Base-by-base conservation (phyloP, 1,140 invertebrate species). In the Trichogramma pretiosum region DNA sequence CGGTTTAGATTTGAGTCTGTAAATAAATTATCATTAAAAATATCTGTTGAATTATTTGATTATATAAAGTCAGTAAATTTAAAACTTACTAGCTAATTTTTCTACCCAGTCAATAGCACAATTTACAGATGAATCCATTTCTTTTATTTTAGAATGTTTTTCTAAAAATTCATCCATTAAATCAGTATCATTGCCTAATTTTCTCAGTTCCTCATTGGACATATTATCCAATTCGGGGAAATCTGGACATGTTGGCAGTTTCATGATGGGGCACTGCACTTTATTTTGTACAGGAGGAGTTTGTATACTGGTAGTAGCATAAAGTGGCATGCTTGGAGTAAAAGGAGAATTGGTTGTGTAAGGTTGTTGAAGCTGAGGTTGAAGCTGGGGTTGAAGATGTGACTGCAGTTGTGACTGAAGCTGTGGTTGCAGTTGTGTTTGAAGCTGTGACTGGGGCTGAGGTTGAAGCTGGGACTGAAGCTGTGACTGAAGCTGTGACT, bases 31-130 rank as follows among this genome's bases (percentile, higher is more conserved):
- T n/a, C n/a, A n/a, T n/a, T n/a, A 42, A 40, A 37, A 23, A 43
- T 35, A 19, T 36, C n/a, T n/a, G 11, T 7, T 28, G 24, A 28
- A 28, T 28, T 28, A 28, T 28, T 11, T 28, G 24, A n/a, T n/a
- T n/a, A n/a, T n/a, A n/a, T n/a, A n/a, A n/a, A n/a, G n/a, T n/a
- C n/a, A n/a, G n/a, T n/a, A n/a, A 41, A 39, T n/a, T 18, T 21
- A 24, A 9, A 41, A 56, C 61, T 63, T 70, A 83, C 81, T 76
- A 23, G 85, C 84, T 61, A 84, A 75, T 57, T 77, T 75, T 65
- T 87, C 83, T 41, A 85, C 82, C 62, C 77, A 76, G 57, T 74
- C 70, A 64, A 87, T 85, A 43, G 84, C 64, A 49, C 83, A 79
- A 59, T 86, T 83, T 1, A 86, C 76, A 35, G 78, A 75, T 45